Conservation (phyloP, 2,888 invertebrate species). For the Pheosia gnoma region DNA sequence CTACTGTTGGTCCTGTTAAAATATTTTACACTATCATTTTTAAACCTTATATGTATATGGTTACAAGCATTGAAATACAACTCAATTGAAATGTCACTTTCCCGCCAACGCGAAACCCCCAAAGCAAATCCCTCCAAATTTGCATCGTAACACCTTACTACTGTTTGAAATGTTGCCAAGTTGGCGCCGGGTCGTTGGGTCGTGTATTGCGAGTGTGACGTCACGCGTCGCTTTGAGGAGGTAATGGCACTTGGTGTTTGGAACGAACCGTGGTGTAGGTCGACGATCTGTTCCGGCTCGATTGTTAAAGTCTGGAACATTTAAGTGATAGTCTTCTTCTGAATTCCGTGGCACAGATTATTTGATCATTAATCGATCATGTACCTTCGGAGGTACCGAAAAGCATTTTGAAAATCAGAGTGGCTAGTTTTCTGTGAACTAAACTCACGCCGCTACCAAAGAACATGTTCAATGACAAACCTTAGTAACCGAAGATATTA, state of each 20-base stretch:
- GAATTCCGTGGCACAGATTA: background rate
- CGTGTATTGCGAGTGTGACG: conserved; percentile 4
- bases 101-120: background rate
- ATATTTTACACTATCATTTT: no score
- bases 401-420: background rate
- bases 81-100: background rate
- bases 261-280: conserved; percentile 2
- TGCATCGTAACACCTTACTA: background rate
- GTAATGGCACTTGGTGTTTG: conserved; percentile 6
- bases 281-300: background rate
- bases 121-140: background rate
- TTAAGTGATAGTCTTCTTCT: background rate
- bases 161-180: conserved; percentile 4
- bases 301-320: background rate
- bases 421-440: background rate
- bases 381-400: background rate
- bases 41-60: no score
- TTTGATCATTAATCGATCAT: background rate
- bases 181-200: conserved; percentile 7
- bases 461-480: no score
- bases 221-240: background rate
- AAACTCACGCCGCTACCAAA: no score
- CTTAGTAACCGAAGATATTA: no score
- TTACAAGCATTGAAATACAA: no score
- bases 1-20: no score